phyloP scores from a whole-genome alignment of 1,140 invertebrate species.

The Drosophila grimshawi region DNA sequence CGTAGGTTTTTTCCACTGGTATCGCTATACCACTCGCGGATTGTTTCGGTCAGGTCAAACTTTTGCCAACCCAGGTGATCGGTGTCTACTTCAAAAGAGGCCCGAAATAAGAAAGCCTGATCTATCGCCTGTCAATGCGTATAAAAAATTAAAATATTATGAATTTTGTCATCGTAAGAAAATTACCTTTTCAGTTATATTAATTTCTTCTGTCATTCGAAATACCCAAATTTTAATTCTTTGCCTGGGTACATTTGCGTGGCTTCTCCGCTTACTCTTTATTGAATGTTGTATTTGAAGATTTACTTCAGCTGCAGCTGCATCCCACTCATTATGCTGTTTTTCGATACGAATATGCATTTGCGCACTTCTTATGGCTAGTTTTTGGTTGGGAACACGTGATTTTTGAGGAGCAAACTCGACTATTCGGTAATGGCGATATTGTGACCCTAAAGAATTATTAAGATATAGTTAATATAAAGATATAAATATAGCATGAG shows the following conservation, averaged over 20 bases:
- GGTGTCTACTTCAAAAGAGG: slow-evolving; percentile 89
- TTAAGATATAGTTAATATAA: not conserved
- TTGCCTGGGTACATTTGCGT: slow-evolving; percentile 22
- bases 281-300: slow-evolving; percentile 22
- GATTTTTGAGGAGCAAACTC: slow-evolving; percentile 90
- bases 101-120: slow-evolving; percentile 88
- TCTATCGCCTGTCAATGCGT: slow-evolving; percentile 85
- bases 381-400: slow-evolving; percentile 86
- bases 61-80: slow-evolving; percentile 93
- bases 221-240: slow-evolving; percentile 78
- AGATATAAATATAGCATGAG: not conserved
- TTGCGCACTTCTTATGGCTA: slow-evolving; percentile 69
- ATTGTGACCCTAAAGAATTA: slow-evolving; percentile 85
- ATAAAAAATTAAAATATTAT: slow-evolving; percentile 5
- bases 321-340: slow-evolving; percentile 33
- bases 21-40: slow-evolving; percentile 89
- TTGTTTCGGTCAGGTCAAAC: slow-evolving; percentile 91
- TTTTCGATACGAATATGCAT: slow-evolving; percentile 79
- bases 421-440: slow-evolving; percentile 91
- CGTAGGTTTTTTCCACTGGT: slow-evolving; percentile 86
- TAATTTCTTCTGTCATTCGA: slow-evolving; percentile 58
- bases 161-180: not conserved
- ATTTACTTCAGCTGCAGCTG: slow-evolving; percentile 4
- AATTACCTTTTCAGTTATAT: slow-evolving; percentile 67
- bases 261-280: slow-evolving; percentile 41